Percentiles rank a stretch among this genome's conserved stretches.
Conservation (phyloP, 2,113 vertebrate genomes). For the Sphaerodactylus townsendi region DNA sequence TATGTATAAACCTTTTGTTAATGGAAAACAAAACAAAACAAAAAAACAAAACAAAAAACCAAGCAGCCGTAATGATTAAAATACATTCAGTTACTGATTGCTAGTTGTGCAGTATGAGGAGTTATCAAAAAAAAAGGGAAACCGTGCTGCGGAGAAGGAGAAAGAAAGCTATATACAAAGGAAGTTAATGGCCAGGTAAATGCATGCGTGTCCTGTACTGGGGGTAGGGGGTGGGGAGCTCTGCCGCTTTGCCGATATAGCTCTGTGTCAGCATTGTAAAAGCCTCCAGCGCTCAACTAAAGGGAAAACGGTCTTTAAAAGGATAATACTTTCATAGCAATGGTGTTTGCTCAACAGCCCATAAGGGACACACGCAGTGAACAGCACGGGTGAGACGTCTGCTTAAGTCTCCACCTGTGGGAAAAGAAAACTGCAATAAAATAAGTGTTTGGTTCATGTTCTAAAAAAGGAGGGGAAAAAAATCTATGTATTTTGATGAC, state of each 20-base stretch:
- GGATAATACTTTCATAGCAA: conserved; percentile 73
- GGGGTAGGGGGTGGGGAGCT: conserved; percentile 63
- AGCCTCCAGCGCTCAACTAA: conserved; percentile 81
- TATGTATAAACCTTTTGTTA: conserved; percentile 75
- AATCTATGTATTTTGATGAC: conserved; percentile 78
- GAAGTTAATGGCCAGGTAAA: conserved; percentile 78
- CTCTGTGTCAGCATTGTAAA: conserved; percentile 77
- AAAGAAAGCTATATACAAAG: conserved; percentile 78
- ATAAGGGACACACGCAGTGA: not conserved
- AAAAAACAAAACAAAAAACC: conserved; percentile 11
- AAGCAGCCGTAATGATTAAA: conserved; percentile 82
- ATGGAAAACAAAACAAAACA: conserved; percentile 52
- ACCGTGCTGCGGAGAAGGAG: conserved; percentile 75
- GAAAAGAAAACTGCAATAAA: conserved; percentile 75
- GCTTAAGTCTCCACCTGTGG: conserved; percentile 77
- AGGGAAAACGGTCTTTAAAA: conserved; percentile 80
- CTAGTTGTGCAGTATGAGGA: conserved; percentile 74
- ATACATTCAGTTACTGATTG: conserved; percentile 83
- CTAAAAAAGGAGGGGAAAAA: conserved; percentile 66
- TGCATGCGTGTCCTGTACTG: conserved; percentile 80
- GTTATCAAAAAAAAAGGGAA: conserved; percentile 66
- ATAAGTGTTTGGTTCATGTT: conserved; percentile 78
- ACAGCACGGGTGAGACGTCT: conserved; percentile 56
- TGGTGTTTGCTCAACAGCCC: not conserved
- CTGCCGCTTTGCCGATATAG: conserved; percentile 75